These are phyloP conservation scores for Enoplosus armatus DNA, from an alignment of 2,797 vertebrate genomes.

Conservation along the genomic window DNA sequence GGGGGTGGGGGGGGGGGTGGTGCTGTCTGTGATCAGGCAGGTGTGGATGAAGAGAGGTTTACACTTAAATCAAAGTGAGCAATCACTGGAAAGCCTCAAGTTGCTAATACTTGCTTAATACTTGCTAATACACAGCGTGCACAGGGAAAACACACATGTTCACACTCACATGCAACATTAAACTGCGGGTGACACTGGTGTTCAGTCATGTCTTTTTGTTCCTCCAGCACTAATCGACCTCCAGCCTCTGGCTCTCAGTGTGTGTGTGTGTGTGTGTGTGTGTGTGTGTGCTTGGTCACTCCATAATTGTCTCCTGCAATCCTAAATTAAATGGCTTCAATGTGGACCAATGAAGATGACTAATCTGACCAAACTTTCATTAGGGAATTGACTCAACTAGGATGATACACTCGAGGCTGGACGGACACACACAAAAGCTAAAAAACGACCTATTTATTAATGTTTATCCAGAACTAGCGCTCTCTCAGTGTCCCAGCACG, in stretches of 20 bases:
- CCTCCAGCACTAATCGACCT: constrained; percentile 58
- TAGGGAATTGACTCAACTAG: constrained; percentile 54
- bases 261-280: not conserved
- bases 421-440: constrained; percentile 4
- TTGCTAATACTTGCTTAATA: no score
- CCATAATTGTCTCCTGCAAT: constrained; percentile 43
- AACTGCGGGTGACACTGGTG: constrained; percentile 14
- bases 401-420: constrained; percentile 5
- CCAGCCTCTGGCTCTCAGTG: constrained; percentile 17
- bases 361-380: constrained; percentile 63
- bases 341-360: constrained; percentile 55
- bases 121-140: not conserved
- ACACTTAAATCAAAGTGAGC: constrained; percentile 43
- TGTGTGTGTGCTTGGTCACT: constrained; percentile 10
- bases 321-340: constrained; percentile 62
- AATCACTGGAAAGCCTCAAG: constrained; percentile 22
- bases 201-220: constrained; percentile 41
- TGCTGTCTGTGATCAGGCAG: constrained; percentile 43
- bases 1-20: not conserved
- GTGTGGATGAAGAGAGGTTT: constrained; percentile 48
- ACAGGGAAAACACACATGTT: constrained; percentile 6
- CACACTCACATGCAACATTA: not conserved
- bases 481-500: not conserved
- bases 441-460: not conserved
- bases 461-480: constrained; percentile 3